These are phyloP conservation scores for Phasia obesa DNA, from an alignment of 2,888 invertebrate genomes.

Conservation along the genomic window DNA sequence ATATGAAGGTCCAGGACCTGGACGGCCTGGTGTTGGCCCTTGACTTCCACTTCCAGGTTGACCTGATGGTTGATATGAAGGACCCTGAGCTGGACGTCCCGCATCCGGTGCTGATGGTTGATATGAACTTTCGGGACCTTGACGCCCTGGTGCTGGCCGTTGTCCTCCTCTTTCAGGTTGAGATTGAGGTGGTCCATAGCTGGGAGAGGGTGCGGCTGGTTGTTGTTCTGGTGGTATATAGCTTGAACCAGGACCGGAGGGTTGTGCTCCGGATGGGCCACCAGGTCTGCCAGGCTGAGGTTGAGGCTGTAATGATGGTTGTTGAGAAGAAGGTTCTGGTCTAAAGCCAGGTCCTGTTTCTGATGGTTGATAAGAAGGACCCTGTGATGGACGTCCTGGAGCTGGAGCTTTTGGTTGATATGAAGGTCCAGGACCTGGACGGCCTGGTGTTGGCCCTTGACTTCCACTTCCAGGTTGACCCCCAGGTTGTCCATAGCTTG, in stretches of 20 bases:
- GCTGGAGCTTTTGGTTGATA: slow-evolving; percentile 50
- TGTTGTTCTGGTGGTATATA: slow-evolving; percentile 53
- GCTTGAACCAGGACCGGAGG: slow-evolving; percentile 9
- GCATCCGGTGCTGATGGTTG: slow-evolving; percentile 46
- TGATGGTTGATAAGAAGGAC: slow-evolving; percentile 53
- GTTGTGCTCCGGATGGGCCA: too few species aligned
- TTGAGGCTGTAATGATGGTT: too few species aligned
- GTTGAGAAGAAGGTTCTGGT: slow-evolving; percentile 47
- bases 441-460: neutral
- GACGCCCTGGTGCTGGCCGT: slow-evolving; percentile 53
- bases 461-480: neutral
- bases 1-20: slow-evolving; percentile 4
- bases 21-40: neutral
- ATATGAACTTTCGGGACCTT: too few species aligned
- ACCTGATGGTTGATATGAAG: slow-evolving; percentile 53
- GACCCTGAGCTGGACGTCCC: slow-evolving; percentile 44
- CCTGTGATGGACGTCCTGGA: slow-evolving; percentile 49
- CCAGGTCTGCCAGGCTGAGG: slow-evolving; percentile 12
- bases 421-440: slow-evolving; percentile 3
- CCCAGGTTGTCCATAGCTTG: slow-evolving; percentile 46
- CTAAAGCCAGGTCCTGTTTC: slow-evolving; percentile 38
- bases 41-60: neutral
- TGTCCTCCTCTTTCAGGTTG: neutral
- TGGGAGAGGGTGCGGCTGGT: slow-evolving; percentile 59
- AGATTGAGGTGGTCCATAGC: too few species aligned